Percentiles rank a stretch among this genome's conserved stretches.
These are phyloP conservation scores for Mesorhabditis spiculigera DNA, from an alignment of 2,888 invertebrate species.

Conservation along the genomic window DNA sequence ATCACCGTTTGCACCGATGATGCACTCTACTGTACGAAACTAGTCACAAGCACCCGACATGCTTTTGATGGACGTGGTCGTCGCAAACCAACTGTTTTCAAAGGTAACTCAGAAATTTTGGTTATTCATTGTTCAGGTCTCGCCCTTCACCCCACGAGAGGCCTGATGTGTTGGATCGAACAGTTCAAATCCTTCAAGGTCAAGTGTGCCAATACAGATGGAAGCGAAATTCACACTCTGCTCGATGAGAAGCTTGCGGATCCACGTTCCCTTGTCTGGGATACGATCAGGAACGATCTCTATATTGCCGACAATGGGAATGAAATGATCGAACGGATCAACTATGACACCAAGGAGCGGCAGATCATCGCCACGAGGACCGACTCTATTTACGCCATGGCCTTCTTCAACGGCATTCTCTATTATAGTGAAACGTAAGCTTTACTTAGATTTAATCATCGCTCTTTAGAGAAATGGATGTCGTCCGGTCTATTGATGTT, in stretches of 20 bases:
- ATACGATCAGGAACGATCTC: slow-evolving; percentile 32
- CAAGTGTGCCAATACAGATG: slow-evolving; percentile 91
- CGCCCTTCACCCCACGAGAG: slow-evolving; percentile 32
- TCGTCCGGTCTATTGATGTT: background rate
- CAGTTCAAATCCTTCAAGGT: slow-evolving; percentile 71
- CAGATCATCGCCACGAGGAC: slow-evolving; percentile 28
- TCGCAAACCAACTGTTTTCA: no score
- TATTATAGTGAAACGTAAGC: slow-evolving; percentile 35
- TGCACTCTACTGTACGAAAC: slow-evolving; percentile 4
- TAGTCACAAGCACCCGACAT: background rate
- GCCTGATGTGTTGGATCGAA: slow-evolving; percentile 36
- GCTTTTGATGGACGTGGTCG: background rate
- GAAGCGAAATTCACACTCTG: slow-evolving; percentile 68
- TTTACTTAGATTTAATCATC: background rate
- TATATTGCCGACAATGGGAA: slow-evolving; percentile 35
- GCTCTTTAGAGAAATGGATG: background rate
- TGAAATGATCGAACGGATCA: slow-evolving; percentile 36
- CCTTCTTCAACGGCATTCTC: slow-evolving; percentile 34
- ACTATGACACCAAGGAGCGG: slow-evolving; percentile 27
- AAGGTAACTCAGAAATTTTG: background rate
- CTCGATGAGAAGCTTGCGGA: slow-evolving; percentile 32
- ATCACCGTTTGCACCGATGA: background rate
- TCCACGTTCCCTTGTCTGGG: slow-evolving; percentile 35
- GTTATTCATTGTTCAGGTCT: slow-evolving; percentile 13
- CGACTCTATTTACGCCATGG: slow-evolving; percentile 31